Percentiles rank a stretch among this genome's conserved stretches.
Conservation (phyloP, 1,140 invertebrate genomes). For the fruit fly (Drosophila melanogaster) region Release_6_plus_ISO1_MT NC_004354.4:4406501-4407000, state of each 20-base stretch:
- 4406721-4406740: no score
- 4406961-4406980: constrained; percentile 9
- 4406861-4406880: neutral
- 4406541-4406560: constrained; percentile 45
- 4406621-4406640: neutral
- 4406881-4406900: neutral
- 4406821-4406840: constrained; percentile 80
- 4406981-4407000: neutral
- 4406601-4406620: neutral
- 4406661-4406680: no score
- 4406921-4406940: constrained; percentile 65
- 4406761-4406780: constrained; percentile 16
- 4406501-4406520: neutral
- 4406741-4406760: constrained; percentile 3
- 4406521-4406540: constrained; percentile 1
- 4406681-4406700: no score
- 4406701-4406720: no score
- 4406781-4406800: constrained; percentile 32
- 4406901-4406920: constrained; percentile 57
- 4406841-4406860: constrained; percentile 46
- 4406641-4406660: no score
- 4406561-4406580: constrained; percentile 49
- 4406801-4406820: constrained; percentile 81
- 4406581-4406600: neutral
- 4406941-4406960: constrained; percentile 24